Percentiles rank a stretch among this genome's conserved stretches.
phyloP scores from a whole-genome alignment of 2,888 invertebrate genomes.

The Diarsia mendica region DNA sequence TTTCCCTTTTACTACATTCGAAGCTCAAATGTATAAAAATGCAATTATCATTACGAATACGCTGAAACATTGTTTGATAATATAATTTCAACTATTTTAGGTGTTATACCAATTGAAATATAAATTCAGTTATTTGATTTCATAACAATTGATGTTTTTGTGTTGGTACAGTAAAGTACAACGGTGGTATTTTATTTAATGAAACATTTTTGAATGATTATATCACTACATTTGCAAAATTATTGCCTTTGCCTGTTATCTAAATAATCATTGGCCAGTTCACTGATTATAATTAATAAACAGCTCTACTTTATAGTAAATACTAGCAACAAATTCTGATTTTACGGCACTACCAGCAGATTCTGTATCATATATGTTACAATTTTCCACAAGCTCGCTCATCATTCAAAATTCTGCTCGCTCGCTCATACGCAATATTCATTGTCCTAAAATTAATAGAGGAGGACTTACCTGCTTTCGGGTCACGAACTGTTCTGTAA shows the following conservation, averaged over 20 bases:
- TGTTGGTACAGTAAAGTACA: conserved; percentile 8
- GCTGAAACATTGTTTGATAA: conserved; percentile 46
- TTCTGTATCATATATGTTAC: background rate
- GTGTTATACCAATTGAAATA: conserved; percentile 37
- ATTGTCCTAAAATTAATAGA: conserved; percentile 6
- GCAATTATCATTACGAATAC: conserved; percentile 37
- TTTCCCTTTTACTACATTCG: conserved; percentile 23
- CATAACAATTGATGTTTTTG: conserved; percentile 12
- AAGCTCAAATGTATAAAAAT: conserved; percentile 42
- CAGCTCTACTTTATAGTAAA: background rate
- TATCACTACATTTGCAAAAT: too few species aligned
- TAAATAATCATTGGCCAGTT: conserved; percentile 5
- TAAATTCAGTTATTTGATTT: conserved; percentile 33
- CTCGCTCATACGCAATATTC: conserved; percentile 6
- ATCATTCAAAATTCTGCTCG: background rate
- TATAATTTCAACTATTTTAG: conserved; percentile 37
- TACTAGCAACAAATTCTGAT: background rate
- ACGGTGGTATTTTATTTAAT: background rate
- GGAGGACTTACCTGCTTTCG: conserved; percentile 6
- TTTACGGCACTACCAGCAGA: background rate
- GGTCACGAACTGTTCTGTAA: background rate
- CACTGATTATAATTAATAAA: conserved; percentile 1
- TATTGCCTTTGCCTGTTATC: background rate
- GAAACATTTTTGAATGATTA: background rate
- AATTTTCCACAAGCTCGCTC: background rate